Evolutionary conservation across 2,888 invertebrate species (phyloP), one percentile per base, ranked within the genome.

Genomic region (Oasisia sp.): DNA sequence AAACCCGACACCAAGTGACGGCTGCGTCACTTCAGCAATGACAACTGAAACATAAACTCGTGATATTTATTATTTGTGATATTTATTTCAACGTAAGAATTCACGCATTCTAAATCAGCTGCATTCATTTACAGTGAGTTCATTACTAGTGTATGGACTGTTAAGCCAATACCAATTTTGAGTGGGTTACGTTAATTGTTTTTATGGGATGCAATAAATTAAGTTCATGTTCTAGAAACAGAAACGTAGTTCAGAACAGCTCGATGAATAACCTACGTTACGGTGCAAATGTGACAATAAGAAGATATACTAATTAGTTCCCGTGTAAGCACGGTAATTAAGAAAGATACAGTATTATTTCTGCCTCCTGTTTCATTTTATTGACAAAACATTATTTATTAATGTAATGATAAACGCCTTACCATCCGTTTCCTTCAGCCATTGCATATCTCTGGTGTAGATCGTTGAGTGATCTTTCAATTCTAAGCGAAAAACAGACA

Each of bases 1-100:
- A 94, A 96, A 96, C 0, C 96, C 96, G 12, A 96, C 96, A 74
- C 96, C 96, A 8, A 96, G 94, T 0, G 96, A 96, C 14, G 96
- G 95, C 92, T 96, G 95, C 5, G 96, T 96, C 7, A 96, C 96
- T 93, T 96, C 96, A 4, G 96, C 96, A 38, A 96, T 95, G 12
- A 96, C 93, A 92, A 94, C 96, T 96, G 93, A 27, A 94, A 94
- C 50, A 93, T 27, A 74, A 74, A 50, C 50, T 9, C 9, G 14
- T 14, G n/a, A 50, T 8, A 38, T 38, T 38, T 38, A 4, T n/a
- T n/a, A n/a, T n/a, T n/a, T n/a, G n/a, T n/a, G n/a, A n/a, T n/a
- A n/a, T n/a, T n/a, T n/a, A n/a, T n/a, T n/a, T 38, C 38, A 38
- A 38, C 38, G 38, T 38, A 38, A 38, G 38, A 38, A 38, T 38